Percentiles rank a stretch among this genome's conserved stretches.
Evolutionary conservation across 2,888 invertebrate genomes (phyloP).

Genomic region (Silvanus unidentatus): DNA sequence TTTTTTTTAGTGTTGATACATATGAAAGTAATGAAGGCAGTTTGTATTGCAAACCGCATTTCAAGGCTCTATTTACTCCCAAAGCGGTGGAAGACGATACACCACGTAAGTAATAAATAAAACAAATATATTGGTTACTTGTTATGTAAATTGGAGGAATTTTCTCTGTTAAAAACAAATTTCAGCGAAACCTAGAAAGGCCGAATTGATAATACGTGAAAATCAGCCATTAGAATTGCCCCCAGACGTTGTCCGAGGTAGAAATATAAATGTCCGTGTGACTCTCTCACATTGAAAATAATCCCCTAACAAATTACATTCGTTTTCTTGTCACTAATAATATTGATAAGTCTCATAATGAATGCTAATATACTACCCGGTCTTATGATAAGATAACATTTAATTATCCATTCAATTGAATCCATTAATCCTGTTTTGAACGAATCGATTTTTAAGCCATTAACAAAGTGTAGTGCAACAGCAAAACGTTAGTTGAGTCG

Average conservation of each 20-base stretch:
- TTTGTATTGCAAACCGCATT: constrained; percentile 89
- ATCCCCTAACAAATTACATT: background rate
- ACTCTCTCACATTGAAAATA: constrained; percentile 5
- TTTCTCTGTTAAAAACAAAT: constrained; percentile 16
- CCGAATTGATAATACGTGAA: constrained; percentile 86
- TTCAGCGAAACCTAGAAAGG: constrained; percentile 65
- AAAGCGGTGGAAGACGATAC: constrained; percentile 74
- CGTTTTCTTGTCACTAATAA: too few species aligned
- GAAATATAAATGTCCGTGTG: constrained; percentile 18
- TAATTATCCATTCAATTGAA: too few species aligned
- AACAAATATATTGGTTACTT: too few species aligned
- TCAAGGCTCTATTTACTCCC: constrained; percentile 86
- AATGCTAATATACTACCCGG: too few species aligned
- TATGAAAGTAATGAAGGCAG: constrained; percentile 88
- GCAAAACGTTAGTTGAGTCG: too few species aligned
- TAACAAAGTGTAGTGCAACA: too few species aligned
- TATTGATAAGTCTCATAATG: too few species aligned
- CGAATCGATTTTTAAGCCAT: too few species aligned
- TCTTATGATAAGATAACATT: too few species aligned
- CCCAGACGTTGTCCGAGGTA: constrained; percentile 89
- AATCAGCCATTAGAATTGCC: constrained; percentile 86
- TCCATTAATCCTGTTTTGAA: too few species aligned
- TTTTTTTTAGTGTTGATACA: constrained; percentile 71
- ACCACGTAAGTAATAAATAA: constrained; percentile 51
- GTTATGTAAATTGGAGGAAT: too few species aligned